These are phyloP conservation scores for Bibio marci DNA, from an alignment of 2,888 invertebrate species.

Conservation along the genomic window DNA sequence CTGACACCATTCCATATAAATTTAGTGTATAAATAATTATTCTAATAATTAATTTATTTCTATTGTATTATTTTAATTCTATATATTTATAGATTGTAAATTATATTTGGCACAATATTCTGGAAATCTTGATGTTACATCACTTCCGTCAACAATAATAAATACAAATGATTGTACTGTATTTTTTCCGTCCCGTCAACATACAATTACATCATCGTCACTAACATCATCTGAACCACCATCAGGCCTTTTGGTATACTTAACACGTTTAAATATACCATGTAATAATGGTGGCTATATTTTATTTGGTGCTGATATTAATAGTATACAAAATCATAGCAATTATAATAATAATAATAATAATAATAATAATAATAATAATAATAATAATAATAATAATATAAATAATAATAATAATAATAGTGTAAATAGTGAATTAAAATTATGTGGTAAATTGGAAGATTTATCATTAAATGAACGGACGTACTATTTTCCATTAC, in stretches of 20 bases:
- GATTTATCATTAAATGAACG: conserved; percentile 41
- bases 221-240: conserved; percentile 15
- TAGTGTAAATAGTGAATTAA: conserved; percentile 14
- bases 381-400: too few relatives aligned
- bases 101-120: conserved; percentile 17
- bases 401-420: too few relatives aligned
- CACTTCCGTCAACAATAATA: conserved; percentile 14
- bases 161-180: conserved; percentile 16
- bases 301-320: conserved; percentile 38
- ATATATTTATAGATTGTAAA: conserved; percentile 18
- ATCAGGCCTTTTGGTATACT: conserved; percentile 42
- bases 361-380: too few relatives aligned
- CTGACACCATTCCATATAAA: too few relatives aligned
- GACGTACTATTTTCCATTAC: conserved; percentile 40
- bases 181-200: conserved; percentile 17
- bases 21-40: too few relatives aligned
- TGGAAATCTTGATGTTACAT: conserved; percentile 19
- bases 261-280: conserved; percentile 51
- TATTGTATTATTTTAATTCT: too few relatives aligned
- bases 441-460: conserved; percentile 51
- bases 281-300: conserved; percentile 43
- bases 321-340: conserved; percentile 18
- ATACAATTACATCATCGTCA: conserved; percentile 11
- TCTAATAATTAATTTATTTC: too few relatives aligned
- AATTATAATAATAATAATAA: neutral